Percentiles rank a stretch among this genome's conserved stretches.
Conservation (phyloP, 2,888 invertebrate genomes). For the Phengaris arion region DNA sequence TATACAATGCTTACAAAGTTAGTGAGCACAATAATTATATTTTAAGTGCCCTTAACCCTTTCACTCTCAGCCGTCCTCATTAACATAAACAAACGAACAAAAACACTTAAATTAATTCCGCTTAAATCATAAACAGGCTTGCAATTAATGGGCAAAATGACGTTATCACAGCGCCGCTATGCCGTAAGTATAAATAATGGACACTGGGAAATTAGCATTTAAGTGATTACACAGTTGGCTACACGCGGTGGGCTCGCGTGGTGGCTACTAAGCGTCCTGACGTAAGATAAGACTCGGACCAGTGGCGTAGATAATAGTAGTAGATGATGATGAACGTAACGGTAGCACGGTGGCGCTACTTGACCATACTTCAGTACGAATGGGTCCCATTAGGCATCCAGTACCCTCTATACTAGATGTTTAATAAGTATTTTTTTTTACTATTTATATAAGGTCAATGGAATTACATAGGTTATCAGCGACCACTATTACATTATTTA, state of each 20-base stretch:
- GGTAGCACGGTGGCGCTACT: too few species aligned
- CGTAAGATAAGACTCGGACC: too few species aligned
- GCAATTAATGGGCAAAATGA: conserved; percentile 71
- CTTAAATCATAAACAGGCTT: conserved; percentile 70
- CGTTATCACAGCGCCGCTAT: conserved; percentile 66
- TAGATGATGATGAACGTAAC: too few species aligned
- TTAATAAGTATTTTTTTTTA: too few species aligned
- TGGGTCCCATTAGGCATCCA: too few species aligned
- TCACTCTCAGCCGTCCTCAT: conserved; percentile 44
- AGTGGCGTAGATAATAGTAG: too few species aligned
- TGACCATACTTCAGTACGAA: too few species aligned
- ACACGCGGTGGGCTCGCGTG: neutral
- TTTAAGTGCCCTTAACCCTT: conserved; percentile 5
- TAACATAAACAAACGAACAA: conserved; percentile 67
- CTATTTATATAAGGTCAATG: too few species aligned
- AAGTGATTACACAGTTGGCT: conserved; percentile 34
- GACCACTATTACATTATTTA: too few species aligned
- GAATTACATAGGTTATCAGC: too few species aligned
- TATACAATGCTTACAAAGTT: neutral
- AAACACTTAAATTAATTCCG: conserved; percentile 62
- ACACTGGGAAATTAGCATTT: conserved; percentile 74
- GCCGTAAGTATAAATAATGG: conserved; percentile 70
- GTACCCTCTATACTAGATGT: too few species aligned
- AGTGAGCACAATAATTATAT: conserved; percentile 9
- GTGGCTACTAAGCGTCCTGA: neutral